Percentiles rank a stretch among this genome's conserved stretches.
These are phyloP conservation scores for Cerastoderma edule DNA, from an alignment of 2,888 invertebrate genomes.

Conservation along the genomic window DNA sequence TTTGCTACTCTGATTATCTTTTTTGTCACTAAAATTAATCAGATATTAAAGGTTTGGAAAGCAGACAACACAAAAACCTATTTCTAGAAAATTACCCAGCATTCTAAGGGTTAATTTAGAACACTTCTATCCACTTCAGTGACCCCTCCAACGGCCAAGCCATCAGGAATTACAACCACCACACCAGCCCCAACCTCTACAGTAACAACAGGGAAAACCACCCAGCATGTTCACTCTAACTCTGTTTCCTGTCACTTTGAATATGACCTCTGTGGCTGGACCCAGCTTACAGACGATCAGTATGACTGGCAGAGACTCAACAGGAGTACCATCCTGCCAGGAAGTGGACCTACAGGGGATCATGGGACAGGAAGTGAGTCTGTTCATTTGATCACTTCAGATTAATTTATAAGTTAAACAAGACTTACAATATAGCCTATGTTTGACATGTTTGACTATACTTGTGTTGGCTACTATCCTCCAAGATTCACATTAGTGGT, in stretches of 20 bases:
- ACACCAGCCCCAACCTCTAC: constrained; percentile 37
- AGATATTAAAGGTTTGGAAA: too few species aligned
- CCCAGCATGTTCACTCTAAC: constrained; percentile 40
- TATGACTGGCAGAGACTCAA: constrained; percentile 71
- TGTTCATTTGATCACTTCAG: too few species aligned
- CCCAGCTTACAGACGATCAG: constrained; percentile 66
- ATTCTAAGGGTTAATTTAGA: too few species aligned
- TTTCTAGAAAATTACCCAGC: too few species aligned
- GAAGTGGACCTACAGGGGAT: constrained; percentile 71
- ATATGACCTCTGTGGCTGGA: constrained; percentile 73
- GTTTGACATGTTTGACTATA: too few species aligned
- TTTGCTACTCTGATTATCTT: too few species aligned
- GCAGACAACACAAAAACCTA: too few species aligned
- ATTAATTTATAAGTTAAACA: too few species aligned
- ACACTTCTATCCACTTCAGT: constrained; percentile 33
- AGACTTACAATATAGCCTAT: too few species aligned
- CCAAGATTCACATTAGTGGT: too few species aligned
- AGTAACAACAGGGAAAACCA: constrained; percentile 32
- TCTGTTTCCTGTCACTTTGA: constrained; percentile 74
- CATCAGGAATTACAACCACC: constrained; percentile 41
- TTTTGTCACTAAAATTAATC: too few species aligned
- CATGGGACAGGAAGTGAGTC: constrained; percentile 76
- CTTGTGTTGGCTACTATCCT: too few species aligned
- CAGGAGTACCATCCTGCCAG: constrained; percentile 53
- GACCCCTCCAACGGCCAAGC: constrained; percentile 50